Evolutionary conservation across 1,140 invertebrate species (phyloP).

Genomic region (Nylanderia fulva): DNA sequence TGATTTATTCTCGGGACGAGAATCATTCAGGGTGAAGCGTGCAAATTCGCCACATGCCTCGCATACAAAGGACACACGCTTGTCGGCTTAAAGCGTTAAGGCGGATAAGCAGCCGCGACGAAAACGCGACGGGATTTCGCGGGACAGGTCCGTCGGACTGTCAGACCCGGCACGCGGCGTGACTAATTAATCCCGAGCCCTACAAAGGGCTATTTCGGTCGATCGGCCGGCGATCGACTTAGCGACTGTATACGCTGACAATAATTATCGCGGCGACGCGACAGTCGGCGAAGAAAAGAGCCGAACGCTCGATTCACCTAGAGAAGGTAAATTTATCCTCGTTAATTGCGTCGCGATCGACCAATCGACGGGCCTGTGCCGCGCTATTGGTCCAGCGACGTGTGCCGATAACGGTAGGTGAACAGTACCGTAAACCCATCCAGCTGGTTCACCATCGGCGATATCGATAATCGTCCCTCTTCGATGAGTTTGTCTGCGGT

Average conservation of each 20-base stretch:
- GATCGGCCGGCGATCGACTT: constrained; percentile 68
- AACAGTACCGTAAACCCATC: constrained; percentile 71
- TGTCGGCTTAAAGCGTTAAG: constrained; percentile 70
- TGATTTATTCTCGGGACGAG: constrained; percentile 30
- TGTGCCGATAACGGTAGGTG: constrained; percentile 69
- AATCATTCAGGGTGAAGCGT: constrained; percentile 45
- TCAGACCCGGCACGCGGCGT: constrained; percentile 54
- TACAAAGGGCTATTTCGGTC: constrained; percentile 63
- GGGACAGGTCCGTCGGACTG: constrained; percentile 20
- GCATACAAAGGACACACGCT: constrained; percentile 39
- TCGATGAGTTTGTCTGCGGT: not conserved
- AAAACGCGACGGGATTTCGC: constrained; percentile 70
- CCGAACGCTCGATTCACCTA: constrained; percentile 36
- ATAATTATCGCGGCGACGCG: constrained; percentile 50
- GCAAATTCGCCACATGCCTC: constrained; percentile 38
- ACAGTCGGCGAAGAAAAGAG: constrained; percentile 35
- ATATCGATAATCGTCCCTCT: constrained; percentile 22
- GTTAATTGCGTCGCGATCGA: constrained; percentile 67
- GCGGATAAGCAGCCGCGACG: constrained; percentile 73
- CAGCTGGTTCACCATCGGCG: constrained; percentile 26
- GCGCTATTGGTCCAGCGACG: constrained; percentile 60
- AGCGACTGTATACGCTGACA: constrained; percentile 55
- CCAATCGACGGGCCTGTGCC: constrained; percentile 61
- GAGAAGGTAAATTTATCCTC: constrained; percentile 70
- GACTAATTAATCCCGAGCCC: constrained; percentile 69